Conservation (phyloP, 1,140 invertebrate genomes). For the Steinernema khuongi region DNA sequence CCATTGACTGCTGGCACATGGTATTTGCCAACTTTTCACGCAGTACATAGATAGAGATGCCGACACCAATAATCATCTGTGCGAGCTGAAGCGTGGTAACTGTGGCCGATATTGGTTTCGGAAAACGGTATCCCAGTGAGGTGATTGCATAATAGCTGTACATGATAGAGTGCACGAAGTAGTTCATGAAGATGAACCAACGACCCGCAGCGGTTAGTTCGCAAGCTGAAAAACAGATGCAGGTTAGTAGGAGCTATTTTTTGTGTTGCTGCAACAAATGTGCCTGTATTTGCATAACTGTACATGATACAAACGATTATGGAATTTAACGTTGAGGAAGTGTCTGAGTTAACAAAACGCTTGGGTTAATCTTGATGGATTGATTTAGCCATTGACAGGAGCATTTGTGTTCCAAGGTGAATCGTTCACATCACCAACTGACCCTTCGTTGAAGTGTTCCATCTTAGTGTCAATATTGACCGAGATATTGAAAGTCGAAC, state of each 20-base stretch:
- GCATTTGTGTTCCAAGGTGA: no score
- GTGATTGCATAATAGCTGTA: conserved; percentile 88
- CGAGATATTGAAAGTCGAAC: neutral
- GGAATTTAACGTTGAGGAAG: no score
- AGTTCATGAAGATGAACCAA: conserved; percentile 98
- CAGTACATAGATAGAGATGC: conserved; percentile 70
- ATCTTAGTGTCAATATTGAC: conserved; percentile 1
- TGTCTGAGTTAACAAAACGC: no score
- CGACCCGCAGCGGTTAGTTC: conserved; percentile 66
- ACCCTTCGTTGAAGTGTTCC: neutral
- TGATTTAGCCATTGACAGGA: no score
- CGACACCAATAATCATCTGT: conserved; percentile 94
- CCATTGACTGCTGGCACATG: conserved; percentile 75
- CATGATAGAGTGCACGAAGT: conserved; percentile 91
- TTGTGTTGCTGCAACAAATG: neutral
- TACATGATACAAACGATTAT: no score
- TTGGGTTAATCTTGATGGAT: no score
- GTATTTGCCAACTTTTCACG: conserved; percentile 63
- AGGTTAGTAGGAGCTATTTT: no score
- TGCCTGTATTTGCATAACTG: no score
- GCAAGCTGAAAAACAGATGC: conserved; percentile 28
- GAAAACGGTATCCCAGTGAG: conserved; percentile 78
- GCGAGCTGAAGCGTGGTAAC: conserved; percentile 82
- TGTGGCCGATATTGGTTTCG: conserved; percentile 74
- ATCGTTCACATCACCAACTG: no score